phyloP scores from a whole-genome alignment of 2,113 vertebrate genomes.

The Thunnus thynnus region DNA sequence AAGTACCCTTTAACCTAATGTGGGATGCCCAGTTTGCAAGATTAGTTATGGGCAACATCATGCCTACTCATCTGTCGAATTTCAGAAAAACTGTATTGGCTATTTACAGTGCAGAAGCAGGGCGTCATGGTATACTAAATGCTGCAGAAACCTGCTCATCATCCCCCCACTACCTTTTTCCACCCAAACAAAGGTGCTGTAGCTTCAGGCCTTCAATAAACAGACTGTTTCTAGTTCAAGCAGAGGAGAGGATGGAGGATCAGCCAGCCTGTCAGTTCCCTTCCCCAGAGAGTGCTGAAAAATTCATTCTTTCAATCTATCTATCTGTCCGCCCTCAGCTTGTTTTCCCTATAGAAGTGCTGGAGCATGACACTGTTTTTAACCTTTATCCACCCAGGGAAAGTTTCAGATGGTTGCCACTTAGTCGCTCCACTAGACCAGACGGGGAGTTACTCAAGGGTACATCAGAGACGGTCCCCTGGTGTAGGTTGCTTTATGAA shows the following conservation, averaged over 20 bases:
- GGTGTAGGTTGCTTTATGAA: not conserved
- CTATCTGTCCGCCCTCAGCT: constrained; percentile 10
- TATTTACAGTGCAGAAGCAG: not conserved
- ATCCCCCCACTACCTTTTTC: not conserved
- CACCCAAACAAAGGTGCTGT: constrained; percentile 6
- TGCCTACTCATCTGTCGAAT: constrained; percentile 37
- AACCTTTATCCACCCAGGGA: constrained; percentile 38
- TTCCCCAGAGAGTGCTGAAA: constrained; percentile 12
- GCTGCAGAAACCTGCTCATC: constrained; percentile 3
- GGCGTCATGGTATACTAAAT: not conserved
- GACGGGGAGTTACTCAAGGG: not conserved
- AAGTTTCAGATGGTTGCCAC: constrained; percentile 14
- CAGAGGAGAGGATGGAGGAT: not conserved
- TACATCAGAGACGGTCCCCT: not conserved
- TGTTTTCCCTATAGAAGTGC: constrained; percentile 20
- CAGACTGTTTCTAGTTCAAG: not conserved
- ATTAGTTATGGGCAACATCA: constrained; percentile 31
- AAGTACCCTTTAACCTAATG: constrained; percentile 11
- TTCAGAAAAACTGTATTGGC: not conserved
- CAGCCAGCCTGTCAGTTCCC: constrained; percentile 13
- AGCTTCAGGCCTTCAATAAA: constrained; percentile 45
- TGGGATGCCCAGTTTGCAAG: constrained; percentile 22
- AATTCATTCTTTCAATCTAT: constrained; percentile 18
- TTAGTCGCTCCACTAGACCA: constrained; percentile 42
- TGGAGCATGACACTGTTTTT: constrained; percentile 22